These are phyloP conservation scores for Atta texana DNA, from an alignment of 1,140 invertebrate species.

Conservation along the genomic window DNA sequence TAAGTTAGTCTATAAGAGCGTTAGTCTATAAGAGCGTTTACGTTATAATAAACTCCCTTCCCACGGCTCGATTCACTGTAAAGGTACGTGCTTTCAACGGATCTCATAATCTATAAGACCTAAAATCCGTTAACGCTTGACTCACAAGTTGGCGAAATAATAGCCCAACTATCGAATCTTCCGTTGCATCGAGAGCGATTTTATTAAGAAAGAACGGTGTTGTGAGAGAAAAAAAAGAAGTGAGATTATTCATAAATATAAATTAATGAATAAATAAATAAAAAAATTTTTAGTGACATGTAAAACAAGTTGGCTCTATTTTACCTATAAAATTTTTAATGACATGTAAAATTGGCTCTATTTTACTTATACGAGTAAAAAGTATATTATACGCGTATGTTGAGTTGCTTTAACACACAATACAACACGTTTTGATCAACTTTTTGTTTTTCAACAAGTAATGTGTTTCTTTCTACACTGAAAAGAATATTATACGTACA, in stretches of 20 bases:
- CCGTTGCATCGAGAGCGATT: slow-evolving; percentile 62
- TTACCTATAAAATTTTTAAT: background rate
- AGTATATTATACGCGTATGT: background rate
- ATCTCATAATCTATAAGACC: slow-evolving; percentile 82
- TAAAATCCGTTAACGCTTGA: slow-evolving; percentile 84
- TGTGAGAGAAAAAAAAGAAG: slow-evolving; percentile 48
- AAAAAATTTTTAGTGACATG: background rate
- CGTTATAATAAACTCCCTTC: slow-evolving; percentile 49
- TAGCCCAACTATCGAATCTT: slow-evolving; percentile 69
- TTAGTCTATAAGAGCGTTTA: background rate
- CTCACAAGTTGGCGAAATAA: slow-evolving; percentile 81
- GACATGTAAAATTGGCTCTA: background rate
- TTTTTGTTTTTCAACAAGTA: no score
- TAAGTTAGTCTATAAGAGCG: background rate
- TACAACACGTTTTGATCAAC: no score
- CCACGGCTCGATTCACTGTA: slow-evolving; percentile 34
- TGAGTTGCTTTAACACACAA: background rate
- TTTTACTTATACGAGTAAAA: background rate
- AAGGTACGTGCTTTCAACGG: slow-evolving; percentile 73
- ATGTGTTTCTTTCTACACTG: no score
- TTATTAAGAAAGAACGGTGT: slow-evolving; percentile 36
- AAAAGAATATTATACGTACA: no score
- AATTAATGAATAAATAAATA: background rate
- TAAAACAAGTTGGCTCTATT: no score
- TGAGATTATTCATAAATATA: slow-evolving; percentile 61